Base-by-base conservation (phyloP, 1,140 invertebrate genomes). In the Drosophila leontia region DNA sequence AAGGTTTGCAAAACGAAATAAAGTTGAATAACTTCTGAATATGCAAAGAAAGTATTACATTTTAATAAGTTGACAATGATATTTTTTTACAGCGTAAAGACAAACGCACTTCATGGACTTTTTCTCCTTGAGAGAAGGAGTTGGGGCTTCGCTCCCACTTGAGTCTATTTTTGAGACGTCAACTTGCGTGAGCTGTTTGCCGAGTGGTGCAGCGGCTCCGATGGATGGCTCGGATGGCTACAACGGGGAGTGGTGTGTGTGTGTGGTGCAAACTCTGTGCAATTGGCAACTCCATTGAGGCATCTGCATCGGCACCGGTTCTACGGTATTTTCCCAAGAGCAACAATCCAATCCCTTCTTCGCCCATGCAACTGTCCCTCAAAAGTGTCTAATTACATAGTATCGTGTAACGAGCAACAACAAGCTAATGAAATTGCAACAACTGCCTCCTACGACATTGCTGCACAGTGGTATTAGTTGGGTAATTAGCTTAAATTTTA, bases 371-470 rank as follows among this genome's bases (percentile, higher is more conserved):
- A 26, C 59, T 62, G 56, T 68, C 60, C 48, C 62, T 42, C 45
- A 50, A 70, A 65, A 65, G 72, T 87, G 88, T 87, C 85, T 84
- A 84, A 87, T 87, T 87, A 87, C 84, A 62, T 71, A 48, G 78
- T 75, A 76, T 88, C 82, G 67, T 72, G 60, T 86, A 81, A 63
- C 70, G 45, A 69, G n/a, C 67, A 37, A 53, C 61, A 62, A 69
- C 57, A 64, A 26, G 62, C 56, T 64, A 61, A 64, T 67, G 44
- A 58, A 71, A 71, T 71, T 41, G 51, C 69, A 70, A 82, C 55
- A 70, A 51, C 64, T 15, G 70, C 59, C 74, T 80, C 83, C 84
- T 56, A 83, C 84, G 47, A 82, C 62, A 48, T 6, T 29, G 47
- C 13, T n/a, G 32, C 53, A 64, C 64, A 45, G 57, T 81, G 78